phyloP scores from a whole-genome alignment of 1,140 invertebrate species.

The Rhagoletis zephyria region DNA sequence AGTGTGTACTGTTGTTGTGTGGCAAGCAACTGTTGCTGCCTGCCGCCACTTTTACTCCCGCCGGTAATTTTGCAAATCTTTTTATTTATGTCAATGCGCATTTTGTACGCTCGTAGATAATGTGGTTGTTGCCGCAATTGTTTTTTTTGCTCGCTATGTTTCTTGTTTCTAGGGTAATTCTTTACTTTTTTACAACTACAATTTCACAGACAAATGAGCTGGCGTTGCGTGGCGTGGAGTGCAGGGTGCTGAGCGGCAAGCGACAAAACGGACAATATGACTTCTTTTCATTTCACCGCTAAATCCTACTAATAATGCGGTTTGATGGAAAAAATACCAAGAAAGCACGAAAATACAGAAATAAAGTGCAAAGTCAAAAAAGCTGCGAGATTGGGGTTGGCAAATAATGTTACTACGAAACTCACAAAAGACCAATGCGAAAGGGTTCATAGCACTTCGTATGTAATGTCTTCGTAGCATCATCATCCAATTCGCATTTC shows the following conservation, averaged over 20 bases:
- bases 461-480: constrained; percentile 53
- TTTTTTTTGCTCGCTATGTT: neutral
- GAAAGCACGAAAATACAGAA: constrained; percentile 29
- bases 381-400: neutral
- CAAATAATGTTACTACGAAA: constrained; percentile 12
- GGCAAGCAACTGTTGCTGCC: constrained; percentile 14
- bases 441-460: constrained; percentile 53
- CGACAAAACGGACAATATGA: constrained; percentile 53
- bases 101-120: neutral
- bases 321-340: constrained; percentile 67
- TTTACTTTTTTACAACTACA: neutral
- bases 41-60: constrained; percentile 56
- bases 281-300: constrained; percentile 35
- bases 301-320: constrained; percentile 72
- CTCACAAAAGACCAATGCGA: constrained; percentile 20
- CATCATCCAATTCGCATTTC: constrained; percentile 42
- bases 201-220: neutral
- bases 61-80: constrained; percentile 70
- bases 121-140: constrained; percentile 3
- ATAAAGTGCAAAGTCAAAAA: constrained; percentile 8
- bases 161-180: neutral
- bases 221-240: neutral
- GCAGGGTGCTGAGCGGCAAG: neutral
- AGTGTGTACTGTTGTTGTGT: too few species aligned
- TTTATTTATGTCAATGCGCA: constrained; percentile 71